A percentile compares a stretch with the other conserved stretches of the same genome.
These are phyloP conservation scores for Hylyphantes graminicola DNA, from an alignment of 1,140 invertebrate species.

Conservation along the genomic window DNA sequence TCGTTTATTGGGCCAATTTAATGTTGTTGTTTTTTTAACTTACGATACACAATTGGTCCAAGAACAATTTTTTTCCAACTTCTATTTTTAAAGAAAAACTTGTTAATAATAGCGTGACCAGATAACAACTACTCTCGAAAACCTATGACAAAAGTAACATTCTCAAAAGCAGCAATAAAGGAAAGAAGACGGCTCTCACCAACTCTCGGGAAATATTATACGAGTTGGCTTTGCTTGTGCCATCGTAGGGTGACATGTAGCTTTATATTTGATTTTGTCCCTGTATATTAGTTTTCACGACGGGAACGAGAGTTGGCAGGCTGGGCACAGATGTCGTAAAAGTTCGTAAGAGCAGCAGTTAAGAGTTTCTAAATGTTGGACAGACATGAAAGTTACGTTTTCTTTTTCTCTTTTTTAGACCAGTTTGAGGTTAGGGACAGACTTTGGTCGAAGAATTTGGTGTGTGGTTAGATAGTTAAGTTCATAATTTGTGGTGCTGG, in stretches of 20 bases:
- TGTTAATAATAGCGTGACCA: too few species aligned
- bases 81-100: too few species aligned
- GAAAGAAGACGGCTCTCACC: constrained; percentile 9
- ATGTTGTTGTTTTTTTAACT: too few species aligned
- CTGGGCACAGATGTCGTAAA: constrained; percentile 18
- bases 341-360: constrained; percentile 15
- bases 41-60: too few species aligned
- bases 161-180: constrained; percentile 24
- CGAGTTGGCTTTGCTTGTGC: constrained; percentile 19
- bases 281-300: constrained; percentile 45
- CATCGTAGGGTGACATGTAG: background rate
- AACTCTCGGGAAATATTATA: constrained; percentile 30
- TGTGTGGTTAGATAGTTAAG: too few species aligned
- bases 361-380: background rate
- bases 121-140: too few species aligned
- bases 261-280: constrained; percentile 14
- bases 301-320: background rate
- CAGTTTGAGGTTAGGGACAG: too few species aligned
- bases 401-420: background rate
- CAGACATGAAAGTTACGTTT: background rate
- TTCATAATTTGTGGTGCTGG: too few species aligned
- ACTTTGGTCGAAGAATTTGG: too few species aligned
- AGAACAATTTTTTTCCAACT: too few species aligned
- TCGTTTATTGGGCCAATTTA: too few species aligned
- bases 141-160: too few species aligned